Base-by-base conservation (phyloP, 2,888 invertebrate genomes). In the Nebria brevicollis region DNA sequence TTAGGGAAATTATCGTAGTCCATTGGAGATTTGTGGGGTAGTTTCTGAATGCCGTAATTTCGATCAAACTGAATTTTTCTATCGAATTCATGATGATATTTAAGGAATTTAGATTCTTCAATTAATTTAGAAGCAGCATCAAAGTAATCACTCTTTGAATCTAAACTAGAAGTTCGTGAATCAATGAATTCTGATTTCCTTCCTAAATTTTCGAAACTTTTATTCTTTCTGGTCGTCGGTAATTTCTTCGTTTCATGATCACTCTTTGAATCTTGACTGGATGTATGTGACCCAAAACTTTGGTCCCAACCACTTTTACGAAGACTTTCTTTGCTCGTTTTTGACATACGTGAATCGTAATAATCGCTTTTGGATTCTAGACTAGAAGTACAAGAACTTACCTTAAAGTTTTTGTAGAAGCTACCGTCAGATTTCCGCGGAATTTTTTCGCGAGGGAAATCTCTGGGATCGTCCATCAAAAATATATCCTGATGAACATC, bases 401-500 rank as follows among this genome's bases (percentile, higher is more conserved):
- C 90, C 86, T 93, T 93, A 82, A 94, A 93, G 85, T 93, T 92
- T 85, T 94, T 94, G 85, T 94, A 94, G 86, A 94, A 94, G 85
- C 91, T 93, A 2, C 94, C 94, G 86, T 94, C 94, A 0, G 94
- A 94, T 86, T 94, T 93, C 10, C 94, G 92, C 11, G 93, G 93
- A 11, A 94, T 90, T 83, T 94, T 94, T 87, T 94, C 94, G 26
- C 94, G 91, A 0, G 94, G 94, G 76, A 94, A 90, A 86, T 94
- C 93, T 25, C 94, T 89, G n/a, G 94, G 94, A 89, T 94, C 94
- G 86, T 96, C 96, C 86, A 94, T 92, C 77, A 94, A 91, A 89
- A 95, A 95, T 85, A 95, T 94, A 87, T 95, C 95, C 80, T 94
- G 92, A 86, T 94, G 94, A 83, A 94, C 91, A 85, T 94, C 93